Percentiles rank a stretch among this genome's conserved stretches.
These are phyloP conservation scores for Parapristionchus giblindavisi DNA, from an alignment of 2,888 invertebrate genomes.

Conservation along the genomic window DNA sequence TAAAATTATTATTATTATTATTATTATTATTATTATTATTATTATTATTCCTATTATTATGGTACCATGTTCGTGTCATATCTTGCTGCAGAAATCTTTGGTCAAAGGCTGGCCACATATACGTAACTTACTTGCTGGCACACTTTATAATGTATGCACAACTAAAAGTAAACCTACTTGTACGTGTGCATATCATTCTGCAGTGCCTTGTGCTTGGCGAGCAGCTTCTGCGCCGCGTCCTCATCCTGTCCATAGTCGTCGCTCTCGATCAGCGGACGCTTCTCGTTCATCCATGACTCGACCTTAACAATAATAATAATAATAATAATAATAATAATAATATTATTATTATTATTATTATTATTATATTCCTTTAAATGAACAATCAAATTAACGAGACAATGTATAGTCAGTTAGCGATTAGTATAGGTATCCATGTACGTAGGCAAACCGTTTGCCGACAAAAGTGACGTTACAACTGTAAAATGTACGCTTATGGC, in stretches of 20 bases:
- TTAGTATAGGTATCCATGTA: too few species aligned
- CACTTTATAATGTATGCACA: neutral
- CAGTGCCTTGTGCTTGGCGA: conserved; percentile 89
- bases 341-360: too few species aligned
- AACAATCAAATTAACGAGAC: too few species aligned
- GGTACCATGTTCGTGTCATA: too few species aligned
- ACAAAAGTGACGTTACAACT: too few species aligned
- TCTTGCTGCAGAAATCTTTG: too few species aligned
- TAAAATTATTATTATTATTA: neutral
- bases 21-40: neutral
- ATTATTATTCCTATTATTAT: neutral
- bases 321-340: too few species aligned
- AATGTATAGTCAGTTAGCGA: too few species aligned
- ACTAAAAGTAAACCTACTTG: conserved; percentile 31
- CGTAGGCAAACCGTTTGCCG: too few species aligned
- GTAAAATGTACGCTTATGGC: too few species aligned
- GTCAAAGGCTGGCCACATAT: too few species aligned
- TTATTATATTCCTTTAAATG: too few species aligned
- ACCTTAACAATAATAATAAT: conserved; percentile 72
- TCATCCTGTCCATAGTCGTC: conserved; percentile 86
- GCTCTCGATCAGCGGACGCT: conserved; percentile 82
- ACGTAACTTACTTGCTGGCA: neutral
- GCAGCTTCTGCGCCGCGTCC: conserved; percentile 87
- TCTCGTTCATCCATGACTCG: conserved; percentile 90
- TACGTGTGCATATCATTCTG: conserved; percentile 65